Conservation (phyloP, 2,888 invertebrate genomes). For the Pilophorus perplexus region DNA sequence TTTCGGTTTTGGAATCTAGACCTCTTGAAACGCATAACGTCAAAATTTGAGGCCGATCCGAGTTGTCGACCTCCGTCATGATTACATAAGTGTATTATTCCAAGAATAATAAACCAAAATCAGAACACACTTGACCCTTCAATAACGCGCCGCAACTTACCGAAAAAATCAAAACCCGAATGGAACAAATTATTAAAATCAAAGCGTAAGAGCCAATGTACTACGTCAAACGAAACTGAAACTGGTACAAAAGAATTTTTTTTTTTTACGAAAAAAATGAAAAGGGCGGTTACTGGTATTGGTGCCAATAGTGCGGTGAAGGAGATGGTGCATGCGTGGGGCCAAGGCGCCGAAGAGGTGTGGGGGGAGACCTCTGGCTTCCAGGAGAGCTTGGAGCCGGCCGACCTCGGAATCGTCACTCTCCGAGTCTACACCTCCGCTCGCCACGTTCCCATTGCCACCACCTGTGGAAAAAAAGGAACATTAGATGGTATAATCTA, state of each 20-base stretch:
- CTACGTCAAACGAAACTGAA: too few relatives aligned
- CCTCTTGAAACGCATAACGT: too few relatives aligned
- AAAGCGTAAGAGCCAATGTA: too few relatives aligned
- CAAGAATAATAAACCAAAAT: too few relatives aligned
- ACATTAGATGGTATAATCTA: background rate
- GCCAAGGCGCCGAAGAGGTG: conserved; percentile 94
- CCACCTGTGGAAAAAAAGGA: conserved; percentile 33
- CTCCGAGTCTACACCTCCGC: conserved; percentile 63
- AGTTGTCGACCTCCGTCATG: too few relatives aligned
- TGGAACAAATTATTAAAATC: too few relatives aligned
- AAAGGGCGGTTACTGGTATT: conserved; percentile 60
- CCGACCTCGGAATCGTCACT: conserved; percentile 95
- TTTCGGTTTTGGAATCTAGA: too few relatives aligned
- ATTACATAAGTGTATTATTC: too few relatives aligned
- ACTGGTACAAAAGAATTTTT: background rate
- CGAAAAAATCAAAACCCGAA: too few relatives aligned
- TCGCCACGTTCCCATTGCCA: conserved; percentile 51
- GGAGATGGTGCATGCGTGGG: conserved; percentile 92
- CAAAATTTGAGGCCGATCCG: too few relatives aligned
- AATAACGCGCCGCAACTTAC: too few relatives aligned
- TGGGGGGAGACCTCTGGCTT: conserved; percentile 93
- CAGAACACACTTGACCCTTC: too few relatives aligned
- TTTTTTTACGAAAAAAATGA: background rate
- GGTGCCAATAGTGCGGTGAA: conserved; percentile 91
- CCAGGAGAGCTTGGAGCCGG: conserved; percentile 87